phyloP scores from a whole-genome alignment of 2,113 vertebrate genomes.

The Platichthys flesus region DNA sequence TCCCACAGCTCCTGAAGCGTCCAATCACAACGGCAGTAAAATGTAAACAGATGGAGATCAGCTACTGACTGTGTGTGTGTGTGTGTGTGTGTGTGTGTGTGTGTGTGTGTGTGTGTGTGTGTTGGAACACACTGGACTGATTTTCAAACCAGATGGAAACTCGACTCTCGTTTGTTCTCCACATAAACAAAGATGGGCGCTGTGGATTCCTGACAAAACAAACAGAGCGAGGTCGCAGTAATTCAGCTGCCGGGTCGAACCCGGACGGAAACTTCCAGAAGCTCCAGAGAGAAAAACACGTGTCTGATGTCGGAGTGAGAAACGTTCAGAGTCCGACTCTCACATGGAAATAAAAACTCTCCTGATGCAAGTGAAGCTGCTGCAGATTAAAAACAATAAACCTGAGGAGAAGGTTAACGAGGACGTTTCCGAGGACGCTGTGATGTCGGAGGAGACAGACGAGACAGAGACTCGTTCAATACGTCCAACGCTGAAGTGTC shows the following conservation, averaged over 20 bases:
- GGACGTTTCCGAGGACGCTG: background rate
- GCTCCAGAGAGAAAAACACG: background rate
- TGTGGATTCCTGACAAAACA: slow-evolving; percentile 72
- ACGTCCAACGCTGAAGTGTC: background rate
- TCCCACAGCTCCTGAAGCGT: slow-evolving; percentile 14
- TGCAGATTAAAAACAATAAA: too few relatives aligned
- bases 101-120: slow-evolving; percentile 25
- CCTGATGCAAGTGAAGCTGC: background rate
- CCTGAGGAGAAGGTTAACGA: too few relatives aligned
- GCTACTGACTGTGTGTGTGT: slow-evolving; percentile 41
- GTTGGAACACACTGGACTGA: slow-evolving; percentile 64
- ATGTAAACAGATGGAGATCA: slow-evolving; percentile 57
- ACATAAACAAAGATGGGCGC: slow-evolving; percentile 78
- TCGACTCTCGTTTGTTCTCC: slow-evolving; percentile 65
- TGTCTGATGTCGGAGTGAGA: background rate
- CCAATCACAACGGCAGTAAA: slow-evolving; percentile 25
- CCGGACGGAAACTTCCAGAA: too few relatives aligned
- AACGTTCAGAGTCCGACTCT: background rate
- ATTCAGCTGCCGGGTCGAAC: slow-evolving; percentile 13
- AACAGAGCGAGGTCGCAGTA: slow-evolving; percentile 58
- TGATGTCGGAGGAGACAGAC: background rate
- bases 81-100: slow-evolving; percentile 35
- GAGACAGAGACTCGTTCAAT: background rate
- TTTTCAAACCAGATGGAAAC: slow-evolving; percentile 80
- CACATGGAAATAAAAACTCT: background rate